Base-by-base conservation (phyloP, 2,888 invertebrate species). In the Phaedon cochleariae region DNA sequence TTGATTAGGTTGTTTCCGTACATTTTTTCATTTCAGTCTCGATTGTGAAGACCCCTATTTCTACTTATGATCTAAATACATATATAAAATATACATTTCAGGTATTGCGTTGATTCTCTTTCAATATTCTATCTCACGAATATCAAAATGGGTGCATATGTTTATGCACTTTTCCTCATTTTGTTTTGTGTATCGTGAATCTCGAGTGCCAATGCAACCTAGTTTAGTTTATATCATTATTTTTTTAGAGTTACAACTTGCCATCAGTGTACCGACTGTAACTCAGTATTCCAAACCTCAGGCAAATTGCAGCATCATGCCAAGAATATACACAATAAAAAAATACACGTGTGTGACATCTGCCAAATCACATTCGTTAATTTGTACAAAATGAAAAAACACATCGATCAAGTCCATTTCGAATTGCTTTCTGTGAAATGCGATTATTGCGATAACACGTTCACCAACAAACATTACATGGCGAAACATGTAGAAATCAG, bases 401-500 rank as follows among this genome's bases (percentile, higher is more conserved):
- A 54, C 54, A 54, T 34, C 3, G 20, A 54, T 6, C n/a, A n/a
- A n/a, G 54, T 54, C 37, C 54, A 54, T 20, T 34, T 54, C n/a
- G 37, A 29, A 21, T 12, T 20, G 9, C 7, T 21, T 7, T 31
- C 31, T 18, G 5, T 20, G 18, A 54, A 37, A 15, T 54, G 54
- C 37, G 12, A 54, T 17, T 34, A 18, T 34, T 54, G 54, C 37
- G 54, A 34, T 20, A 54, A 18, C 9, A 34, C 21, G 12, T 54
- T 54, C 6, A 9, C 37, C n/a, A 15, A 37, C 18, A 34, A 54
- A 18, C 20, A 54, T 0, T 15, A 37, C 20, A 6, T 34, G 20
- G 9, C 31, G 6, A 10, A 34, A n/a, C 54, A 54, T 34, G 18
- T 34, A 22, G 37, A 54, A 12, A 20, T 21, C 3, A 31, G 6